Conservation (phyloP, 2,888 invertebrate species). For the Choristoneura rosaceana region DNA sequence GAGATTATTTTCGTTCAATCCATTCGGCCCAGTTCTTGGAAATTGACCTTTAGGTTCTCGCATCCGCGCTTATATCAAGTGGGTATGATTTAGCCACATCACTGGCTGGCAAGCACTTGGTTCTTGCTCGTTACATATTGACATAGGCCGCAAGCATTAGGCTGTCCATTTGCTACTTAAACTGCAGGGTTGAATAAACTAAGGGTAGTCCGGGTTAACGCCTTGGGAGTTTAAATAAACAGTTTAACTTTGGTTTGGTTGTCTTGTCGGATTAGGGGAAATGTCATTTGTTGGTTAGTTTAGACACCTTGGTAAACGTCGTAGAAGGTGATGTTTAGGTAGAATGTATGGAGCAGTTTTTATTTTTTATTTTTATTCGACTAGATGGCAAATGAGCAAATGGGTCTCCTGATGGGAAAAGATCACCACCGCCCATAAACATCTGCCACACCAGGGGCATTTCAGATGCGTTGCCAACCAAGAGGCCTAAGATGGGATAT, state of each 20-base stretch:
- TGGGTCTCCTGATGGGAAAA: no score
- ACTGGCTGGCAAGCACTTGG: not conserved
- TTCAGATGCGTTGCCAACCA: no score
- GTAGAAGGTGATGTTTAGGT: not conserved
- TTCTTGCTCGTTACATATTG: conserved; percentile 21
- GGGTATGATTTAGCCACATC: not conserved
- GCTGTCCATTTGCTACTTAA: conserved; percentile 21
- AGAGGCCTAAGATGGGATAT: no score
- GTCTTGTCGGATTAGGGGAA: conserved; percentile 2
- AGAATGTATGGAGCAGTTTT: not conserved
- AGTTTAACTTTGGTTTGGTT: conserved; percentile 6
- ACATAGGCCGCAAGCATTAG: conserved; percentile 16
- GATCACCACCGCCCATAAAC: no score
- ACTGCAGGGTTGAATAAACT: conserved; percentile 26
- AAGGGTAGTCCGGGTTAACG: not conserved
- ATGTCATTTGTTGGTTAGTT: conserved; percentile 9
- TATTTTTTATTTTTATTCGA: no score
- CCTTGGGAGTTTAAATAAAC: conserved; percentile 13
- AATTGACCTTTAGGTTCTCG: no score
- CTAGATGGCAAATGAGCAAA: no score
- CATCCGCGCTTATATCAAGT: not conserved
- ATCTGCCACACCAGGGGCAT: no score
- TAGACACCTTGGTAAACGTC: not conserved
- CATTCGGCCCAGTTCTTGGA: no score
- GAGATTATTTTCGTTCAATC: no score